phyloP scores from a whole-genome alignment of 1,140 invertebrate species.

The Ceratina calcarata region DNA sequence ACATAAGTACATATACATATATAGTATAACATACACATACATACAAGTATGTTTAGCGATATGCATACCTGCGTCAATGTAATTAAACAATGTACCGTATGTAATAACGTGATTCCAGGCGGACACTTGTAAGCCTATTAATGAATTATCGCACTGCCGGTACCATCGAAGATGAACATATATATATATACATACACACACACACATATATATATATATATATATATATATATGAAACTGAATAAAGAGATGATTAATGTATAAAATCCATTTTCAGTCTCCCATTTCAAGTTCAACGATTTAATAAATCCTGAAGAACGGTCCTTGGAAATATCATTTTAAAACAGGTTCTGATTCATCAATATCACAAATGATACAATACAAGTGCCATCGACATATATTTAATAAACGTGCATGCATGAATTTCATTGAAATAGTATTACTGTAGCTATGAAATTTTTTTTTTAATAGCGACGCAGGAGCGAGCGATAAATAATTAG shows the following conservation, averaged over 20 bases:
- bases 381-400: too few relatives aligned
- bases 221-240: slow-evolving; percentile 23
- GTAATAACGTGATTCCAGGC: slow-evolving; percentile 40
- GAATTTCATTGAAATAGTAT: too few relatives aligned
- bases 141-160: slow-evolving; percentile 55
- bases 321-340: too few relatives aligned
- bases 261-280: slow-evolving; percentile 6
- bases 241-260: slow-evolving; percentile 68
- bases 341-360: too few relatives aligned
- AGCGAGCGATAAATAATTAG: too few relatives aligned
- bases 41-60: slow-evolving; percentile 60
- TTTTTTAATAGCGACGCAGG: too few relatives aligned
- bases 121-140: slow-evolving; percentile 59
- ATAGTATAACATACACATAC: slow-evolving; percentile 56
- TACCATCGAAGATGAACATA: slow-evolving; percentile 51
- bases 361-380: too few relatives aligned
- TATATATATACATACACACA: slow-evolving; percentile 9
- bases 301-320: background rate
- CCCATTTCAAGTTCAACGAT: background rate
- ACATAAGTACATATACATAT: slow-evolving; percentile 39
- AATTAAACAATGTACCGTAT: slow-evolving; percentile 62
- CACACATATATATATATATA: background rate
- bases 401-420: too few relatives aligned
- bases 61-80: slow-evolving; percentile 63
- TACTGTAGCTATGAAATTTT: too few relatives aligned